Evolutionary conservation across 1,140 invertebrate genomes (phyloP).

Genomic region (Achatina immaculata): DNA sequence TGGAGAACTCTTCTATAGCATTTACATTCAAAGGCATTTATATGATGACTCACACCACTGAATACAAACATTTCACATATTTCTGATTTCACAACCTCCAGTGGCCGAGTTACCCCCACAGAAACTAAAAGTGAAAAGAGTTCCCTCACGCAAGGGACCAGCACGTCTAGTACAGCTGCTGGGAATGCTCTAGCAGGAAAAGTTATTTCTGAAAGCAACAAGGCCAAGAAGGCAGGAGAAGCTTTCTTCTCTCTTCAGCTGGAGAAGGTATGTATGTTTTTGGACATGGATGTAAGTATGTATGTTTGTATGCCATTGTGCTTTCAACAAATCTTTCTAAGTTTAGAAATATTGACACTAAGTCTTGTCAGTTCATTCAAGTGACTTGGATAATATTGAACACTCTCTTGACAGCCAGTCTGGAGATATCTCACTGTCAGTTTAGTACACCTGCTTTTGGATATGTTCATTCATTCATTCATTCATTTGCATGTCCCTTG

Average conservation of each 20-base stretch:
- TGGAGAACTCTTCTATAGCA: too few relatives aligned
- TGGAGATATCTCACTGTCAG: too few relatives aligned
- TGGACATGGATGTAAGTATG: background rate
- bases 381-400: too few relatives aligned
- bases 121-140: constrained; percentile 69
- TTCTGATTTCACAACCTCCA: too few relatives aligned
- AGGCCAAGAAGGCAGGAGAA: constrained; percentile 54
- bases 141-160: constrained; percentile 63
- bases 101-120: constrained; percentile 61
- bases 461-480: too few relatives aligned
- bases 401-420: too few relatives aligned
- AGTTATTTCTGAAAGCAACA: constrained; percentile 37
- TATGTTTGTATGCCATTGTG: background rate
- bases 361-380: too few relatives aligned
- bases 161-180: constrained; percentile 54
- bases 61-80: too few relatives aligned
- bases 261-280: constrained; percentile 63
- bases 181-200: constrained; percentile 49
- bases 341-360: background rate
- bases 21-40: too few relatives aligned
- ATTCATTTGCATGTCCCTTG: too few relatives aligned
- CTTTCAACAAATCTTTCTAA: background rate
- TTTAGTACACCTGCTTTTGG: too few relatives aligned
- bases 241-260: constrained; percentile 70
- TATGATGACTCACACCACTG: too few relatives aligned